Percentiles rank a stretch among this genome's conserved stretches.
These are phyloP conservation scores for Cryptocheilus praepositus DNA, from an alignment of 2,888 invertebrate genomes.

Conservation along the genomic window DNA sequence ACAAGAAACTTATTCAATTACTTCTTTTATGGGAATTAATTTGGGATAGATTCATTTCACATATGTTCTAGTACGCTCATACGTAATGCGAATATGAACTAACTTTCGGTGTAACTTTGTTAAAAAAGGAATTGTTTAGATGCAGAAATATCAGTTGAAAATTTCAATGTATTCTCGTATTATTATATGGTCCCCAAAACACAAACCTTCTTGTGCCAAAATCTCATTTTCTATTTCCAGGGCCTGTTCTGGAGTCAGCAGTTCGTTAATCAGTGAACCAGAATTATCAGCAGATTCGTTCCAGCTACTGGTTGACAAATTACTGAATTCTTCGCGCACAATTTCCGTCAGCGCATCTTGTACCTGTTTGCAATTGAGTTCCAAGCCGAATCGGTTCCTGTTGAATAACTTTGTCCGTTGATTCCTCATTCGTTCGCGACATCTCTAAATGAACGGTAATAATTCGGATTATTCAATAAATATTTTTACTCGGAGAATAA, in stretches of 20 bases:
- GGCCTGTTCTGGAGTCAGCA: slow-evolving; percentile 59
- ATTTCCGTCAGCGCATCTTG: slow-evolving; percentile 61
- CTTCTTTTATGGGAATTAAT: too few relatives aligned
- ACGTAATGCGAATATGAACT: too few relatives aligned
- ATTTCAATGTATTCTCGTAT: too few relatives aligned
- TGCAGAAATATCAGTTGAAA: too few relatives aligned
- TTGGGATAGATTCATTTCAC: too few relatives aligned
- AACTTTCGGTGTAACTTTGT: too few relatives aligned
- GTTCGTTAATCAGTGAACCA: slow-evolving; percentile 27
- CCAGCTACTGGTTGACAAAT: slow-evolving; percentile 49
- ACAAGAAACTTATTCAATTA: too few relatives aligned
- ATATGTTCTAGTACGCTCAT: too few relatives aligned
- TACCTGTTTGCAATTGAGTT: slow-evolving; percentile 44
- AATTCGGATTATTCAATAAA: too few relatives aligned
- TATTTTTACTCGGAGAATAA: not conserved
- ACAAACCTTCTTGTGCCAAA: slow-evolving; percentile 62
- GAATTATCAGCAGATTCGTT: slow-evolving; percentile 21
- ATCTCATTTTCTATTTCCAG: slow-evolving; percentile 60
- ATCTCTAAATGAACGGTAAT: slow-evolving; percentile 56
- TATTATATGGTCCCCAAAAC: too few relatives aligned
- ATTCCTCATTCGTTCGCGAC: slow-evolving; percentile 64
- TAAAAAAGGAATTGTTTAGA: too few relatives aligned
- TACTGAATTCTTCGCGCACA: slow-evolving; percentile 63
- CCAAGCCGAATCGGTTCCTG: slow-evolving; percentile 54
- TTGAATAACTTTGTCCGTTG: slow-evolving; percentile 64